A percentile compares a stretch with the other conserved stretches of the same genome.
Conservation (phyloP, 2,797 vertebrate species). For the Phataginus tricuspis region DNA sequence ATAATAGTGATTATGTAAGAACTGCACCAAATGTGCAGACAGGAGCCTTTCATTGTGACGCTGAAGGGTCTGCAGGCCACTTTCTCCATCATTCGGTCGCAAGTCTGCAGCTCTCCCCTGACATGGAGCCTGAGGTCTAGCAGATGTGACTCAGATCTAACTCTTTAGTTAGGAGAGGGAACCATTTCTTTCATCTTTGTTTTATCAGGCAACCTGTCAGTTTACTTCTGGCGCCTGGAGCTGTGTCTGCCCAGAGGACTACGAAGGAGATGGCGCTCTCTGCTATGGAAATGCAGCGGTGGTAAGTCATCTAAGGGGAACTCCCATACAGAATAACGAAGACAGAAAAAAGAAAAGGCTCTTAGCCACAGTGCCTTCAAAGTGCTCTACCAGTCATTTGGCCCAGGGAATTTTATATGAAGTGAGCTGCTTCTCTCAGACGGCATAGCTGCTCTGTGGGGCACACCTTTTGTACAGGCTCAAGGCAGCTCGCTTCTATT, state of each 20-base stretch:
- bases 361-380: neutral
- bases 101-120: neutral
- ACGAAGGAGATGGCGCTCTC: constrained; percentile 88
- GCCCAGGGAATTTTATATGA: neutral
- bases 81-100: neutral
- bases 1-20: neutral
- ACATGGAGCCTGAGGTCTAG: accelerated
- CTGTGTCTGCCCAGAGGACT: constrained; percentile 92
- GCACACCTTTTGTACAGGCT: neutral
- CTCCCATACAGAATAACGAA: neutral
- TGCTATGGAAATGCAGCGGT: constrained; percentile 91
- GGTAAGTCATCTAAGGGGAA: constrained; percentile 83
- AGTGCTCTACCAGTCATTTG: neutral
- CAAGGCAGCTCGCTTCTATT: neutral
- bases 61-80: accelerated
- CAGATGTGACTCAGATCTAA: accelerated
- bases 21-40: neutral
- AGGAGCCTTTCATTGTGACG: neutral
- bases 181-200: neutral
- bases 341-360: neutral
- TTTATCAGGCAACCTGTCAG: constrained; percentile 90
- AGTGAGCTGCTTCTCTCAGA: neutral
- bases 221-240: constrained; percentile 87
- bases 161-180: neutral
- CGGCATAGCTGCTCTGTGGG: accelerated